A percentile compares a stretch with the other conserved stretches of the same genome.
Conservation (phyloP, 2,797 vertebrate genomes). For the Silurus aristotelis region DNA sequence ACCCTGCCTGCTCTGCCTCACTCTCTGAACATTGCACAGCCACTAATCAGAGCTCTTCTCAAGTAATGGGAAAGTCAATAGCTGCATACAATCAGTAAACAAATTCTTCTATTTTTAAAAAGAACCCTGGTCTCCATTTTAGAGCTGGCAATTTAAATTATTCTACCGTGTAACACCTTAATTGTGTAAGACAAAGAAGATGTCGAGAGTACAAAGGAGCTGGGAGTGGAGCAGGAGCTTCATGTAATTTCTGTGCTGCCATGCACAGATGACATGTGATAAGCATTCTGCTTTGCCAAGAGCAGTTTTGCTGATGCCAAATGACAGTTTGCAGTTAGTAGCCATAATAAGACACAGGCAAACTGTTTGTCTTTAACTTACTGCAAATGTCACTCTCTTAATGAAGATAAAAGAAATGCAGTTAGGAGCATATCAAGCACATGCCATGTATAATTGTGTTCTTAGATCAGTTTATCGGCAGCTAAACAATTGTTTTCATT, state of each 20-base stretch:
- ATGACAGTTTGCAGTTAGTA: conserved; percentile 77
- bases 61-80: conserved; percentile 86
- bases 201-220: conserved; percentile 88
- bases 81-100: conserved; percentile 87
- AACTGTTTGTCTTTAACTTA: conserved; percentile 62
- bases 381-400: conserved; percentile 56
- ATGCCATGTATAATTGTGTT: conserved; percentile 40
- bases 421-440: conserved; percentile 52
- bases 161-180: conserved; percentile 95
- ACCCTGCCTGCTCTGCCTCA: conserved; percentile 62
- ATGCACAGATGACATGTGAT: conserved; percentile 83
- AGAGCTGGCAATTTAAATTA: conserved; percentile 89
- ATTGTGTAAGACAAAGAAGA: conserved; percentile 93
- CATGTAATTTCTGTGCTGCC: conserved; percentile 85
- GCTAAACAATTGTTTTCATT: conserved; percentile 51
- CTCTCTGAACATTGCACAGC: conserved; percentile 54
- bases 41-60: conserved; percentile 82
- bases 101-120: conserved; percentile 84
- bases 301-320: conserved; percentile 75
- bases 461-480: conserved; percentile 54
- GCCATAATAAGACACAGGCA: conserved; percentile 62
- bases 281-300: conserved; percentile 76
- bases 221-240: conserved; percentile 76
- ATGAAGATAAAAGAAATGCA: conserved; percentile 59
- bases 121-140: conserved; percentile 84